phyloP scores from a whole-genome alignment of 2,888 invertebrate species.

The Drosophila emarginata region DNA sequence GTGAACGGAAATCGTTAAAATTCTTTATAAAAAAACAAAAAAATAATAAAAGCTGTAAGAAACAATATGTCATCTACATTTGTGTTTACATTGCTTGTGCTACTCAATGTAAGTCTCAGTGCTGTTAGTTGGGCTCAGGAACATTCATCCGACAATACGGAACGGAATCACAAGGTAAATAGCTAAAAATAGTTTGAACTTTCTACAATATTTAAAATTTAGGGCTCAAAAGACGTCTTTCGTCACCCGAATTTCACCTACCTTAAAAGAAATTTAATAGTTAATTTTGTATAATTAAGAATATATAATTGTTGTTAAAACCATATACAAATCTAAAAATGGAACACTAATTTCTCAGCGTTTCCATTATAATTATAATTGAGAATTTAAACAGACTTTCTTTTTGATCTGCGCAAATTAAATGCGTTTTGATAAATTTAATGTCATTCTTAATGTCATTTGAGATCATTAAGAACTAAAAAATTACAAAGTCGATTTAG shows the following conservation, averaged over 20 bases:
- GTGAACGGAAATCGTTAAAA: constrained; percentile 33
- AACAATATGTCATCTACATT: constrained; percentile 47
- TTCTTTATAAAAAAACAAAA: constrained; percentile 37
- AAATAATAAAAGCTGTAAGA: constrained; percentile 1
- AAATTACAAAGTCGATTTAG: no score
- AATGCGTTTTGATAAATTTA: no score
- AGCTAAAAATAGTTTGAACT: not conserved
- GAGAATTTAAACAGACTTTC: no score
- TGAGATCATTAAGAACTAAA: no score
- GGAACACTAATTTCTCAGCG: constrained; percentile 38
- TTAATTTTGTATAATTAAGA: not conserved
- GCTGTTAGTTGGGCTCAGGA: constrained; percentile 37
- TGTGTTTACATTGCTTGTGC: constrained; percentile 30
- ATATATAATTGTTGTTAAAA: constrained; percentile 33
- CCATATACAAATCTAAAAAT: not conserved
- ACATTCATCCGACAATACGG: constrained; percentile 32
- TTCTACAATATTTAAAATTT: no score
- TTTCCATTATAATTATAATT: not conserved
- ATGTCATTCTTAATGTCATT: no score
- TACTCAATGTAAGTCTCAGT: constrained; percentile 50
- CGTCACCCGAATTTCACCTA: no score
- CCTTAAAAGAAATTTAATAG: not conserved
- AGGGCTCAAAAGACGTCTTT: not conserved
- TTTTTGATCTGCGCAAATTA: no score
- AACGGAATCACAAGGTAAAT: constrained; percentile 62